phyloP scores from a whole-genome alignment of 2,113 vertebrate genomes.

The Amblyornis subalaris region DNA sequence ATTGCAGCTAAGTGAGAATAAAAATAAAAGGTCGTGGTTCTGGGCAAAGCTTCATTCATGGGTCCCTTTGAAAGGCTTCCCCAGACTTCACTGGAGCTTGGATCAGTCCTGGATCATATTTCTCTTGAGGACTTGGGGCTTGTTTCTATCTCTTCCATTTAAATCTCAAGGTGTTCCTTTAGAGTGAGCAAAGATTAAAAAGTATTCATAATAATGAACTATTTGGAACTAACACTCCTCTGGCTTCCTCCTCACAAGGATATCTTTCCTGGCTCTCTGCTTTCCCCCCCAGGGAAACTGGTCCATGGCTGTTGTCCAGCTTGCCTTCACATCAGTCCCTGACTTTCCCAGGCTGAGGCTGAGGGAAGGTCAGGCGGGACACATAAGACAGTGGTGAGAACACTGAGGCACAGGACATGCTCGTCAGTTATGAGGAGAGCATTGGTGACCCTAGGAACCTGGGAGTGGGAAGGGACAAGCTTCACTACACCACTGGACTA shows the following conservation, averaged over 20 bases:
- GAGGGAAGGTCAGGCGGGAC: neutral
- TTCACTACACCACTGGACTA: neutral
- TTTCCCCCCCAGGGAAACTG: neutral
- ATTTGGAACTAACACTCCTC: neutral
- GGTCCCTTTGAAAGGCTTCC: neutral
- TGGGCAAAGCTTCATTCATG: neutral
- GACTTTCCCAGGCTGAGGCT: neutral
- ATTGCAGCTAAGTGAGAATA: neutral
- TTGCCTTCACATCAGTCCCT: neutral
- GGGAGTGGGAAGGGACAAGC: neutral
- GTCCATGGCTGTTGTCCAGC: neutral
- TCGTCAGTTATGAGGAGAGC: neutral
- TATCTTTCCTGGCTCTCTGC: neutral
- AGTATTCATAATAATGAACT: neutral
- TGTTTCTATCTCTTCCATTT: neutral
- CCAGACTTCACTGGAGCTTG: neutral
- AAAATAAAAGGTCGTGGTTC: neutral
- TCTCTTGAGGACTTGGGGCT: neutral
- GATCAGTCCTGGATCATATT: neutral
- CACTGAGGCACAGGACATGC: neutral
- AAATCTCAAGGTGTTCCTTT: neutral
- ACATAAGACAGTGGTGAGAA: neutral
- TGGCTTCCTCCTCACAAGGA: neutral
- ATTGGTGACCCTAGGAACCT: rapidly evolving
- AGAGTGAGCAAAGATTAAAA: neutral